A percentile compares a stretch with the other conserved stretches of the same genome.
Evolutionary conservation across 2,888 invertebrate species (phyloP).

Genomic region (Patella ulyssiponensis): DNA sequence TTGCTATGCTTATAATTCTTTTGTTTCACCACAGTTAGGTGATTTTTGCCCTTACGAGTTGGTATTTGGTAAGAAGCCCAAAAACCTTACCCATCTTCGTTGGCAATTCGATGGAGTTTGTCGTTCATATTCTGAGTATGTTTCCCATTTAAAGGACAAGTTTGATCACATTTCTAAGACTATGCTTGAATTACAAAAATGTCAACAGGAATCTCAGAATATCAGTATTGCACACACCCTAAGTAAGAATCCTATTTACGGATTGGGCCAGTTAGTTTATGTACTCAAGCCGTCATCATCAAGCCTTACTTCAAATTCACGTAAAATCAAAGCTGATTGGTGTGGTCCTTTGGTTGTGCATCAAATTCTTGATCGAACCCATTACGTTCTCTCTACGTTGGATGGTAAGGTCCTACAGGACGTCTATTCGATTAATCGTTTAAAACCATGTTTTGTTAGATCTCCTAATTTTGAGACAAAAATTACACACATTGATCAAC

Average conservation of each 20-base stretch:
- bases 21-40: constrained; percentile 1
- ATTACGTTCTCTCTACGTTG: neutral
- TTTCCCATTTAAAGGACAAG: neutral
- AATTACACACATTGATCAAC: neutral
- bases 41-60: neutral
- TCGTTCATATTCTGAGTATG: neutral
- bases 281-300: neutral
- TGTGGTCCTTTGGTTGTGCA: constrained; percentile 4
- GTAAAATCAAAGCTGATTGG: constrained; percentile 1
- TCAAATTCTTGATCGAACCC: constrained; percentile 10
- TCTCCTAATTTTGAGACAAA: neutral
- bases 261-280: neutral
- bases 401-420: constrained; percentile 1
- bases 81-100: neutral
- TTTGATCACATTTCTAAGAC: constrained; percentile 1
- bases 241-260: neutral
- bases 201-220: constrained; percentile 1
- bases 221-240: constrained; percentile 1
- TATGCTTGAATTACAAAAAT: neutral
- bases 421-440: neutral
- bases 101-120: neutral
- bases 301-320: neutral
- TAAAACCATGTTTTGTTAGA: neutral
- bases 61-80: neutral
- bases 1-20: constrained; percentile 1